phyloP scores from a whole-genome alignment of 1,140 invertebrate genomes.

The Pachyrhynchus sulphureomaculatus region DNA sequence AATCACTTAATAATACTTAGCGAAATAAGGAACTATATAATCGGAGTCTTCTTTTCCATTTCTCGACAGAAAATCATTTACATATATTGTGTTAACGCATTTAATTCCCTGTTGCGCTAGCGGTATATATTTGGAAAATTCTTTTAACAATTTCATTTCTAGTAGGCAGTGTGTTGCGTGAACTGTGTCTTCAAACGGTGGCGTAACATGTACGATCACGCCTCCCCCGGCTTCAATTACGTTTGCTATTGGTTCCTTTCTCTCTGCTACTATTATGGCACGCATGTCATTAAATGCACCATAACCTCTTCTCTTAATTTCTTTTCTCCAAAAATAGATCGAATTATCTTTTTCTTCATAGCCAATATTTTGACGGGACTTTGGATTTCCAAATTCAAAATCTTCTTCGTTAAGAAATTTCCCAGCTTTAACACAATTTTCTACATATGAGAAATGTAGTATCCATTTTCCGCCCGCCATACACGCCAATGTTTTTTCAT shows the following conservation, averaged over 20 bases:
- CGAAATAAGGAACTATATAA: conserved; percentile 21
- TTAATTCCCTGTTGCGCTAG: conserved; percentile 46
- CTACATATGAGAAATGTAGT: conserved; percentile 74
- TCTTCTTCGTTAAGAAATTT: conserved; percentile 72
- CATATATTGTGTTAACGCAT: conserved; percentile 44
- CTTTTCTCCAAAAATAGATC: conserved; percentile 65
- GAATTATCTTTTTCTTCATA: conserved; percentile 36
- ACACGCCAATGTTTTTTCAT: conserved; percentile 82
- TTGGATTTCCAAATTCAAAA: conserved; percentile 75
- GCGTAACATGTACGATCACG: conserved; percentile 57
- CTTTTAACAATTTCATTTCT: conserved; percentile 36
- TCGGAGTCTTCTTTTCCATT: conserved; percentile 5
- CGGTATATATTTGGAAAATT: conserved; percentile 36
- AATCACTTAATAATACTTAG: conserved; percentile 19
- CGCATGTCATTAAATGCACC: conserved; percentile 69
- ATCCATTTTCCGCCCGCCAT: conserved; percentile 88
- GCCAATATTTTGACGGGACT: conserved; percentile 52
- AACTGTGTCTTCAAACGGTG: conserved; percentile 41
- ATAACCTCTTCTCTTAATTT: conserved; percentile 47
- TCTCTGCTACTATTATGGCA: conserved; percentile 68
- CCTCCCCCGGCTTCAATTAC: conserved; percentile 74
- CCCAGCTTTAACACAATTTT: conserved; percentile 62
- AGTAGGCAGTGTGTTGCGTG: conserved; percentile 47
- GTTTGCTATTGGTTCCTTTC: conserved; percentile 64
- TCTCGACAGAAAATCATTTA: conserved; percentile 41